Base-by-base conservation (phyloP, 1,140 invertebrate species). In the Hetaerina americana region DNA sequence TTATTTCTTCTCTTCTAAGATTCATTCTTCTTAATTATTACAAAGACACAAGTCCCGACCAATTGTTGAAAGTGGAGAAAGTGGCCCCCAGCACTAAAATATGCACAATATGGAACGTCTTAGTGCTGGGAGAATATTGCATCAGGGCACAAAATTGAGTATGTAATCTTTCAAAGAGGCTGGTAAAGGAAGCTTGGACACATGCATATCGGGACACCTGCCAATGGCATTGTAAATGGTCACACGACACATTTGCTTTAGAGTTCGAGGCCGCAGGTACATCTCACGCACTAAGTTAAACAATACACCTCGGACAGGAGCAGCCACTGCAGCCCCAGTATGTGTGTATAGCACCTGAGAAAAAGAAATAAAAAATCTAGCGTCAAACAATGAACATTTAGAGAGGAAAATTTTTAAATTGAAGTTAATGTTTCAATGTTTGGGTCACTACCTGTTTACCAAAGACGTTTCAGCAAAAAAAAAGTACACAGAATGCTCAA, bases 151-250 rank as follows among this genome's bases (percentile, higher is more conserved):
- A 79, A 89, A 90, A 78, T 87, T 87, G 72, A 90, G 78, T 66
- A 91, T 78, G 78, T 91, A 91, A 73, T 90, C 88, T 79, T 88
- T 89, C 1, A 91, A 80, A 29, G 84, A 81, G 68, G 81, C 81
- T 1, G 89, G 89, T 68, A 91, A 80, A 77, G 87, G 88, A 69
- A 90, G 80, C 77, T 88, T 88, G 78, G 84, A 88, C 26, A 89
- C 82, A 76, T 85, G 84, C 72, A 86, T 81, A 5, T 87, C 88
- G 18, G 89, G 83, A 75, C 84, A 84, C n/a, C 86, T 79, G 66
- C 83, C 81, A 49, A 90, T 76, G 40, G 85, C 82, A 72, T 85
- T 84, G 74, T 89, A 89, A 69, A 90, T 89, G 74, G 84, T 83
- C 40, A 88, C 84, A 24, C 89, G 82, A 66, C 86, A 83, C 67